A percentile compares a stretch with the other conserved stretches of the same genome.
Conservation (phyloP, 2,888 invertebrate species). For the Invenusta paracnida region DNA sequence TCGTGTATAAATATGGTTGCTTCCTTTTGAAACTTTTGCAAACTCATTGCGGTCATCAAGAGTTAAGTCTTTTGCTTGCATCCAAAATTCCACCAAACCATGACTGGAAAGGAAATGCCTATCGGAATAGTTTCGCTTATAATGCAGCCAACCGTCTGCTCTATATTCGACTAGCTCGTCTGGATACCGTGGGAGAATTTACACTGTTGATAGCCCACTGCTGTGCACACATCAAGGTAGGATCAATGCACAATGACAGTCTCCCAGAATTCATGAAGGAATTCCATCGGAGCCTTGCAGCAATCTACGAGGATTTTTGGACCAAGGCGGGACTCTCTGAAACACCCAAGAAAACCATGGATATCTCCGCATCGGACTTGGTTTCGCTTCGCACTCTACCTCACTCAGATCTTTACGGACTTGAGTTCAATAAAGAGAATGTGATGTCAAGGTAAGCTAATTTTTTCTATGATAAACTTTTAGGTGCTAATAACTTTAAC, state of each 20-base stretch:
- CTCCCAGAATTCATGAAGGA: conserved; percentile 54
- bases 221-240: conserved; percentile 56
- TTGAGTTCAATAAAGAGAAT: conserved; percentile 52
- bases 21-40: conserved; percentile 53
- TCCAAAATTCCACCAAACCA: conserved; percentile 55
- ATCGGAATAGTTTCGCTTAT: conserved; percentile 57
- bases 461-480: too few species aligned
- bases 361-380: background rate
- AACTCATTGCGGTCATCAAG: conserved; percentile 53
- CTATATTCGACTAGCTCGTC: conserved; percentile 53
- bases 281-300: conserved; percentile 55
- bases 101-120: conserved; percentile 52
- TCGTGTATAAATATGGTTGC: conserved; percentile 58
- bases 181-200: conserved; percentile 57
- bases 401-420: conserved; percentile 52
- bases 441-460: background rate
- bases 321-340: background rate
- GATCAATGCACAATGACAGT: conserved; percentile 56
- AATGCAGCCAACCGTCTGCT: conserved; percentile 56
- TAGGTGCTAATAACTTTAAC: background rate
- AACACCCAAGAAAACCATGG: background rate
- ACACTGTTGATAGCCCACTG: conserved; percentile 54
- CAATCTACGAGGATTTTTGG: conserved; percentile 56
- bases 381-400: conserved; percentile 47
- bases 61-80: conserved; percentile 55